These are phyloP conservation scores for Pristionchus mayeri DNA, from an alignment of 2,888 invertebrate genomes.

Conservation along the genomic window DNA sequence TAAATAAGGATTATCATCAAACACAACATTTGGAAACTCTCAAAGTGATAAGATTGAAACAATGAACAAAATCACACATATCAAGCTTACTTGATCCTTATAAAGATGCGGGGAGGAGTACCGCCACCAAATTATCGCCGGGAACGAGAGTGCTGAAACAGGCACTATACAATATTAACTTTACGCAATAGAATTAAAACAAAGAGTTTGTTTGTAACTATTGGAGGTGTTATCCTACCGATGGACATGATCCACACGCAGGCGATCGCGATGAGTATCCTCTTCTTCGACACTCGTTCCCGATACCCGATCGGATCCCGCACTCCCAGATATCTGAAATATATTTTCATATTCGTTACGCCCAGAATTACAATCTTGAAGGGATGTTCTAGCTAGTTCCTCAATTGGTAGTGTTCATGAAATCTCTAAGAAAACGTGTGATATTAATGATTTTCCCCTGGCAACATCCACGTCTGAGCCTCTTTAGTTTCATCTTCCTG, in stretches of 20 bases:
- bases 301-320: conserved; percentile 98
- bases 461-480: too few relatives aligned
- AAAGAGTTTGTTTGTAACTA: too few relatives aligned
- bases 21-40: too few relatives aligned
- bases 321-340: conserved; percentile 91
- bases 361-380: too few relatives aligned
- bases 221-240: conserved; percentile 77
- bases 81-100: conserved; percentile 55
- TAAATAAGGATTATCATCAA: too few relatives aligned
- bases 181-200: too few relatives aligned
- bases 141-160: conserved; percentile 87
- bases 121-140: conserved; percentile 86
- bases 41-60: conserved; percentile 20
- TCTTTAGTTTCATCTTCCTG: too few relatives aligned
- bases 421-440: too few relatives aligned
- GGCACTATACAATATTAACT: conserved; percentile 28
- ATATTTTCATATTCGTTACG: too few relatives aligned
- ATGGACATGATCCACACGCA: conserved; percentile 97
- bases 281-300: conserved; percentile 90
- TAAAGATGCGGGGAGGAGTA: conserved; percentile 78
- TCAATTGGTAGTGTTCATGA: too few relatives aligned
- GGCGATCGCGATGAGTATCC: conserved; percentile 90
- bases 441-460: too few relatives aligned
- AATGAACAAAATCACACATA: not conserved
- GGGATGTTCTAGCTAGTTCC: too few relatives aligned